These are phyloP conservation scores for Ephialtes manifestator DNA, from an alignment of 2,888 invertebrate species.

Conservation along the genomic window DNA sequence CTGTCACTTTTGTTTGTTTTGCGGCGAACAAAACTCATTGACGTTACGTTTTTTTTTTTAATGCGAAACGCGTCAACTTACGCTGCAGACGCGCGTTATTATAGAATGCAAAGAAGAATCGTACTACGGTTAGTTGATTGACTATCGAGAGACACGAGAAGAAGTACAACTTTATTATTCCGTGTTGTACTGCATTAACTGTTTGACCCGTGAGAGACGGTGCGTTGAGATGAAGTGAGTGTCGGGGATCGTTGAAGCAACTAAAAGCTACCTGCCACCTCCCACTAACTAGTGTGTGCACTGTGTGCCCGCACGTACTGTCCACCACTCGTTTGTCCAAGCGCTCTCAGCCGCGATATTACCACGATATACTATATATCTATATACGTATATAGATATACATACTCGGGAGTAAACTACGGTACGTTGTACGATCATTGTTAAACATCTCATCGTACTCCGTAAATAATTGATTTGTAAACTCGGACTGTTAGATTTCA, in stretches of 20 bases:
- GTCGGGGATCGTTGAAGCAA: constrained; percentile 74
- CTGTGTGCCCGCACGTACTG: constrained; percentile 42
- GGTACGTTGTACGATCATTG: neutral
- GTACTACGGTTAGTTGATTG: neutral
- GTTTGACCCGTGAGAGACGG: constrained; percentile 76
- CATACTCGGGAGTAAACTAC: neutral
- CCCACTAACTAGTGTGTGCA: constrained; percentile 74
- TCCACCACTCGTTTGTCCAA: constrained; percentile 48
- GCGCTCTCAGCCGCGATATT: constrained; percentile 29
- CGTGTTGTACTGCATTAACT: constrained; percentile 64
- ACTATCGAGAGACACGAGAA: constrained; percentile 12
- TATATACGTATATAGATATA: constrained; percentile 13
- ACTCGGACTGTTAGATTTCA: neutral
- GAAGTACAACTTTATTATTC: constrained; percentile 44
- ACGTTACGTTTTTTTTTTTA: neutral
- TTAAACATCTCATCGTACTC: neutral
- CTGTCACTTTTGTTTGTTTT: constrained; percentile 10
- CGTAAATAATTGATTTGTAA: neutral
- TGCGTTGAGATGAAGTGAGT: constrained; percentile 80
- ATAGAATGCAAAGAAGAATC: neutral
- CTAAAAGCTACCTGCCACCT: constrained; percentile 82
- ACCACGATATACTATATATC: neutral
- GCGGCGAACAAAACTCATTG: neutral
- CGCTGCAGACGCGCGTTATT: neutral
- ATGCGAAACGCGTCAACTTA: neutral